These are phyloP conservation scores for Rachycentron canadum DNA, from an alignment of 2,797 vertebrate genomes.

Conservation along the genomic window DNA sequence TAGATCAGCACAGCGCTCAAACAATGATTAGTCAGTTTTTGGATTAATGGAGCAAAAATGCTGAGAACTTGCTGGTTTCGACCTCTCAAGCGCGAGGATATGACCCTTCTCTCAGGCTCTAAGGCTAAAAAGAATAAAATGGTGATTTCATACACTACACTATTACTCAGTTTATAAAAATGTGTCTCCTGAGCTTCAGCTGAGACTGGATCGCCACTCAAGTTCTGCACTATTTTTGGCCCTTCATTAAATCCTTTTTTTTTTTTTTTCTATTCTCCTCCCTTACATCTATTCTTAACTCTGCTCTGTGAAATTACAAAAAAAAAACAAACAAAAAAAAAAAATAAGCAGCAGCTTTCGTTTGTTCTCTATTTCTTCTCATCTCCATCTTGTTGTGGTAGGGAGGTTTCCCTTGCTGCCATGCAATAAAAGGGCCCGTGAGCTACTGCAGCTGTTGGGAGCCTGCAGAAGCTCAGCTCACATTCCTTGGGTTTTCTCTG, in stretches of 20 bases:
- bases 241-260: not conserved
- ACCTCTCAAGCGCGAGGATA: not conserved
- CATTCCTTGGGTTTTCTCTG: slow-evolving; percentile 71
- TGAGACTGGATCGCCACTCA: not conserved
- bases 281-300: slow-evolving; percentile 44
- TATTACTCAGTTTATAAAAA: not conserved
- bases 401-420: slow-evolving; percentile 66
- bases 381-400: slow-evolving; percentile 63
- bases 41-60: slow-evolving; percentile 2
- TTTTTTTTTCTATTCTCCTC: not conserved
- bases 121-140: not conserved
- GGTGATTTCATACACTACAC: not conserved
- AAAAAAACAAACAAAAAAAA: not conserved
- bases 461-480: slow-evolving; percentile 72
- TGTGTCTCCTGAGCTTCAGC: not conserved
- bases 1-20: not conserved
- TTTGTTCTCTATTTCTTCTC: slow-evolving; percentile 54
- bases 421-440: slow-evolving; percentile 68
- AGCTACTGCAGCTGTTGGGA: slow-evolving; percentile 73
- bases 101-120: not conserved
- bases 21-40: not conserved
- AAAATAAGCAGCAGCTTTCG: slow-evolving; percentile 26
- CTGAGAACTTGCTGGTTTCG: not conserved
- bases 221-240: not conserved
- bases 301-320: slow-evolving; percentile 16